A percentile compares a stretch with the other conserved stretches of the same genome.
Conservation (phyloP, 1,140 invertebrate species). For the Drosophila suzukii region DNA sequence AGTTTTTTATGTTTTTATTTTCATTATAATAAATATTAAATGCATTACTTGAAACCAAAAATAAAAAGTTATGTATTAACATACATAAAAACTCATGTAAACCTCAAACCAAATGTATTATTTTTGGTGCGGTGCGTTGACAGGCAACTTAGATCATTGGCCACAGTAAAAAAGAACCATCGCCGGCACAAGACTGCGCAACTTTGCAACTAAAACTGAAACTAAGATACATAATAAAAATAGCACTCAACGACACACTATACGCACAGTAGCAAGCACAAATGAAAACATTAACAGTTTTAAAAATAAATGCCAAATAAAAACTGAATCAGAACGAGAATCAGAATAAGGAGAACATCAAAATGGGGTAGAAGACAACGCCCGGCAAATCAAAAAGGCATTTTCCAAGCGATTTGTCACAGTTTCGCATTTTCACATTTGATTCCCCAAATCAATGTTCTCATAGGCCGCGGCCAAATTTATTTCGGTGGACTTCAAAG, state of each 20-base stretch:
- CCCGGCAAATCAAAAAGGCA: slow-evolving; percentile 35
- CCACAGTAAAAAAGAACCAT: slow-evolving; percentile 39
- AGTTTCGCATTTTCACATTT: slow-evolving; percentile 29
- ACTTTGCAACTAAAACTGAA: slow-evolving; percentile 66
- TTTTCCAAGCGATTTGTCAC: slow-evolving; percentile 55
- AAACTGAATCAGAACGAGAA: slow-evolving; percentile 26
- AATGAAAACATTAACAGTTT: slow-evolving; percentile 46
- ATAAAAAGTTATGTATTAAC: no score
- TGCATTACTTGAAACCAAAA: no score
- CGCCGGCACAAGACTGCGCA: slow-evolving; percentile 50
- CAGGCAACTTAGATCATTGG: slow-evolving; percentile 74
- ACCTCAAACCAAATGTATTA: no score
- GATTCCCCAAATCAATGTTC: slow-evolving; percentile 31
- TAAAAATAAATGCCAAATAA: slow-evolving; percentile 45
- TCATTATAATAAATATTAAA: no score
- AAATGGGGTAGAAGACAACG: slow-evolving; percentile 19
- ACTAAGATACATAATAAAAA: slow-evolving; percentile 59
- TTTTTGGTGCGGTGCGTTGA: slow-evolving; percentile 43
- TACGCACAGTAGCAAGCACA: slow-evolving; percentile 26
- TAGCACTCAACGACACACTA: slow-evolving; percentile 58
- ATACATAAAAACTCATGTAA: no score
- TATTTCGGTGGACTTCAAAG: slow-evolving; percentile 66
- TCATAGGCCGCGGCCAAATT: slow-evolving; percentile 25
- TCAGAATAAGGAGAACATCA: background rate
- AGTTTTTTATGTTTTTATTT: no score